A percentile compares a stretch with the other conserved stretches of the same genome.
Conservation (phyloP, 2,113 vertebrate genomes). For the Sitta europaea region DNA sequence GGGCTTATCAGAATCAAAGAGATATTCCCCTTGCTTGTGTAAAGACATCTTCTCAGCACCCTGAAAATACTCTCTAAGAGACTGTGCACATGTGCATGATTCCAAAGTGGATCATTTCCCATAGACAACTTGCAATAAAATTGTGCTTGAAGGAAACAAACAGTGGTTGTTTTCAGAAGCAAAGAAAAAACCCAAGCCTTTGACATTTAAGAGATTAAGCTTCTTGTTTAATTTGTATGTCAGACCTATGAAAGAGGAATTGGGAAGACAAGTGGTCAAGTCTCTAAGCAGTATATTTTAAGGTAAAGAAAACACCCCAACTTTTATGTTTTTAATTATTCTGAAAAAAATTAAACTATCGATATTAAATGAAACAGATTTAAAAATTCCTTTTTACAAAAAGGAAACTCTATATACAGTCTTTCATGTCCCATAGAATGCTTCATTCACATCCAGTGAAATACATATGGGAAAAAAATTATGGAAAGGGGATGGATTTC, state of each 20-base stretch:
- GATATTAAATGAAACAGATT: neutral
- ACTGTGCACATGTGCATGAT: neutral
- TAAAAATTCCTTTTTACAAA: neutral
- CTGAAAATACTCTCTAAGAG: neutral
- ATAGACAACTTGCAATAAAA: neutral
- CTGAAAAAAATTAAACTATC: neutral
- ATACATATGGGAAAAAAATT: neutral
- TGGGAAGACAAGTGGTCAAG: neutral
- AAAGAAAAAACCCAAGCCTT: neutral
- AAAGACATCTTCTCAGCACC: neutral
- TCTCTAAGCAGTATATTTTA: neutral
- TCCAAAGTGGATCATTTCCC: neutral
- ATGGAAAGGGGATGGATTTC: neutral
- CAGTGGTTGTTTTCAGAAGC: neutral
- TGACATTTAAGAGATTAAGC: neutral
- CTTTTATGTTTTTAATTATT: neutral
- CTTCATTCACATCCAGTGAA: neutral
- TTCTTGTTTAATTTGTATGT: neutral
- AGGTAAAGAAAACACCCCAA: fast-evolving
- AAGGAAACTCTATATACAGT: neutral
- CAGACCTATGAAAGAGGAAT: neutral
- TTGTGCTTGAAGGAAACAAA: neutral
- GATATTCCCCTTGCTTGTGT: neutral
- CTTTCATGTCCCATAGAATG: neutral
- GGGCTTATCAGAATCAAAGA: neutral